Percentiles rank a stretch among this genome's conserved stretches.
Conservation (phyloP, 2,888 invertebrate species). For the Pristionchus entomophagus region DNA sequence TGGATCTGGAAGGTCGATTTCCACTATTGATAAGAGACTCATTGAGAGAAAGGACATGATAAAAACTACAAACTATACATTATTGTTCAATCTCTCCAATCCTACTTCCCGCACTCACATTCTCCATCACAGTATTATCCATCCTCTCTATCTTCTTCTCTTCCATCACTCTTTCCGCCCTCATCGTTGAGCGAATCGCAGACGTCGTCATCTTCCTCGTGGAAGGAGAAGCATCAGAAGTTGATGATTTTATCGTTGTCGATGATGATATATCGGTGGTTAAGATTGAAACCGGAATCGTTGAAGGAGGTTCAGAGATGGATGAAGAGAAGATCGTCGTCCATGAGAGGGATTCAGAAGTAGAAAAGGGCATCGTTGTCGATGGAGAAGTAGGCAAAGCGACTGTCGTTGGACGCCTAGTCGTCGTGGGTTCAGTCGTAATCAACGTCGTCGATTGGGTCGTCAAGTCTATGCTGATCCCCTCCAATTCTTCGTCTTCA, state of each 20-base stretch:
- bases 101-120: neutral
- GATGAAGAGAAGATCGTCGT: neutral
- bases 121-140: neutral
- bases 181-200: neutral
- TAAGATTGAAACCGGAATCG: neutral
- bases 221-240: neutral
- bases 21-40: neutral
- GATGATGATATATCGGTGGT: neutral
- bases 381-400: neutral
- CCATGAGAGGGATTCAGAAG: neutral
- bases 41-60: neutral
- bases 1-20: neutral
- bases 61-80: too few species aligned
- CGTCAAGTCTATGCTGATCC: neutral
- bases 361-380: neutral
- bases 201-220: neutral
- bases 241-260: neutral
- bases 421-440: neutral
- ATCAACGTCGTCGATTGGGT: neutral
- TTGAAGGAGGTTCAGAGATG: neutral
- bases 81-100: neutral
- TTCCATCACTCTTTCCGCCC: neutral
- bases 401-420: neutral
- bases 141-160: neutral
- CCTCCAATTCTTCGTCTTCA: neutral